Evolutionary conservation across 2,888 invertebrate species (phyloP).

Genomic region (Metalampra italica): DNA sequence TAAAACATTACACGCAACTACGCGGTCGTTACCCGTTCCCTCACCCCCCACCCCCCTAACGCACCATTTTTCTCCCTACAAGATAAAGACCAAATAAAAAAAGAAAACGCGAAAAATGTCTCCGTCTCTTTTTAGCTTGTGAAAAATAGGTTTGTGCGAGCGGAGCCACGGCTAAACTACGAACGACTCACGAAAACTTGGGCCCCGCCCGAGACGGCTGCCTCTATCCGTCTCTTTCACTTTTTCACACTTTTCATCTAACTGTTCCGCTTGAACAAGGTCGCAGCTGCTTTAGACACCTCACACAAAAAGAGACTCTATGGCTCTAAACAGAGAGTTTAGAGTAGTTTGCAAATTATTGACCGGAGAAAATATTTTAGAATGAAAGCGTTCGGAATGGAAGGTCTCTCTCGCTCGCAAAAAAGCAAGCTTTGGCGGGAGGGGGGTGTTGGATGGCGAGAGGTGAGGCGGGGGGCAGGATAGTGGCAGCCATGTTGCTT

Average conservation of each 20-base stretch:
- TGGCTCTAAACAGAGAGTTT: neutral
- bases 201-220: slow-evolving; percentile 75
- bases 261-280: slow-evolving; percentile 25
- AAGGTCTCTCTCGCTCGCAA: slow-evolving; percentile 77
- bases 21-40: slow-evolving; percentile 45
- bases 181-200: slow-evolving; percentile 78
- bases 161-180: slow-evolving; percentile 67
- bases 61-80: slow-evolving; percentile 73
- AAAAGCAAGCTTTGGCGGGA: slow-evolving; percentile 62
- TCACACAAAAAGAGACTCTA: slow-evolving; percentile 26
- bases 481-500: slow-evolving; percentile 69
- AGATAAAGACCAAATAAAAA: slow-evolving; percentile 78
- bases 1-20: slow-evolving; percentile 71
- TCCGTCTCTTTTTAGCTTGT: slow-evolving; percentile 51
- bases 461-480: slow-evolving; percentile 35
- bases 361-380: slow-evolving; percentile 71
- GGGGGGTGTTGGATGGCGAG: slow-evolving; percentile 46
- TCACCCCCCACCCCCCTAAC: slow-evolving; percentile 47
- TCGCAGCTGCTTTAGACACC: slow-evolving; percentile 12
- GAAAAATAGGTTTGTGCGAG: slow-evolving; percentile 42
- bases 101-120: slow-evolving; percentile 75
- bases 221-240: slow-evolving; percentile 77
- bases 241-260: slow-evolving; percentile 77
- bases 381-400: slow-evolving; percentile 70
- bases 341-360: slow-evolving; percentile 13